These are phyloP conservation scores for Brenthis hecate DNA, from an alignment of 2,888 invertebrate genomes.

Conservation along the genomic window DNA sequence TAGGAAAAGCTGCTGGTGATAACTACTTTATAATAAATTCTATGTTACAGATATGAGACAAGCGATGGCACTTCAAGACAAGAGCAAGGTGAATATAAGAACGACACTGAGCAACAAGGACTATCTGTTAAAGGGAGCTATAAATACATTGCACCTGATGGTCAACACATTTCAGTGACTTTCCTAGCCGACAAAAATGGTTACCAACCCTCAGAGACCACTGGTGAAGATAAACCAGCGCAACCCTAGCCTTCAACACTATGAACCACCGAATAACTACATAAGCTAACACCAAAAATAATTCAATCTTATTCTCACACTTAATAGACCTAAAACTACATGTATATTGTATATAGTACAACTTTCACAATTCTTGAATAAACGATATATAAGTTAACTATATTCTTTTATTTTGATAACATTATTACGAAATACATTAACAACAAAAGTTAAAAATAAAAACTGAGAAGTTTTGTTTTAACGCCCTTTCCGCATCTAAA, in stretches of 20 bases:
- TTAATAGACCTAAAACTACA: not conserved
- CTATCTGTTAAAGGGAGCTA: conserved; percentile 84
- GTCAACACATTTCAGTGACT: conserved; percentile 83
- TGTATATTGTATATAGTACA: not conserved
- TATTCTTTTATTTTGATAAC: not conserved
- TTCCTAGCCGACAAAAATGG: conserved; percentile 85
- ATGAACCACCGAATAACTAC: not conserved
- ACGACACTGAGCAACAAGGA: conserved; percentile 85
- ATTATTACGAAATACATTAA: not conserved
- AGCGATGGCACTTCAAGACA: conserved; percentile 85
- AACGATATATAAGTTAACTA: not conserved
- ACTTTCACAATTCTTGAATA: not conserved
- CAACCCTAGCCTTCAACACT: conserved; percentile 34
- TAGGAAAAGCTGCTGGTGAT: not conserved
- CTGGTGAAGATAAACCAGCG: conserved; percentile 45
- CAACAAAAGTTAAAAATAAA: conserved; percentile 6
- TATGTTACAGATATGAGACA: conserved; percentile 80
- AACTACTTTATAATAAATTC: conserved; percentile 23
- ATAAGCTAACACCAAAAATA: conserved; percentile 41
- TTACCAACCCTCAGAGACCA: conserved; percentile 77
- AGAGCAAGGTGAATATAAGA: conserved; percentile 85
- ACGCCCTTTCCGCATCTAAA: conserved; percentile 11
- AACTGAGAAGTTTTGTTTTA: not conserved
- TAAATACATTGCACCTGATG: conserved; percentile 85
- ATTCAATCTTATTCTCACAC: not conserved